Conservation (phyloP, 2,888 invertebrate species). For the Neoascia interrupta region DNA sequence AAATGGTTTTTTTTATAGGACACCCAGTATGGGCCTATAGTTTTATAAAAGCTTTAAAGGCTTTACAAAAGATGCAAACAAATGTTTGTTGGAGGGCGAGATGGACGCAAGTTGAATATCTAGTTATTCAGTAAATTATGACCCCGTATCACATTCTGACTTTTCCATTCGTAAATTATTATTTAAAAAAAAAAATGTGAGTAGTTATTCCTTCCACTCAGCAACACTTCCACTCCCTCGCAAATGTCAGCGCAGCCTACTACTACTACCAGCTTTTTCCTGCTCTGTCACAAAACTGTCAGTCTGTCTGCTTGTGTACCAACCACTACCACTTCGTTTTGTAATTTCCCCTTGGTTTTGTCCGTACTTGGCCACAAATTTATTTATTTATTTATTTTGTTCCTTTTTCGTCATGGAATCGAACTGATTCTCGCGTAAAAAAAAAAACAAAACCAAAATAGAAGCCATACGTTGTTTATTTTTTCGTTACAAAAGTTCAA, state of each 20-base stretch:
- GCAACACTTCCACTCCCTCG: slow-evolving; percentile 29
- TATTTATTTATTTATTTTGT: slow-evolving; percentile 57
- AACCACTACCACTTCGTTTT: slow-evolving; percentile 17
- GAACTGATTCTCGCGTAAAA: slow-evolving; percentile 39
- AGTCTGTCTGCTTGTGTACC: slow-evolving; percentile 8
- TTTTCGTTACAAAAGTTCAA: slow-evolving; percentile 48
- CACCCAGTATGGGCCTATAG: too few relatives aligned
- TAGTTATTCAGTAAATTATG: too few relatives aligned
- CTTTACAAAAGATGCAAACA: too few relatives aligned
- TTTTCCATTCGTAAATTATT: too few relatives aligned
- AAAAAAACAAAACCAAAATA: slow-evolving; percentile 48
- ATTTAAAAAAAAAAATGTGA: too few relatives aligned
- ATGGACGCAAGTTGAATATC: too few relatives aligned
- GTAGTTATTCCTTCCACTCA: not conserved
- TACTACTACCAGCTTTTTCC: too few relatives aligned
- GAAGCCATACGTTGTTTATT: slow-evolving; percentile 66
- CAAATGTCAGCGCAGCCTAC: slow-evolving; percentile 15
- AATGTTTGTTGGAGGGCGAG: too few relatives aligned
- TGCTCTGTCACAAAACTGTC: slow-evolving; percentile 45
- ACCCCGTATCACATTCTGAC: too few relatives aligned
- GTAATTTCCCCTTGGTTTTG: slow-evolving; percentile 37
- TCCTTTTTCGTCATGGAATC: slow-evolving; percentile 37
- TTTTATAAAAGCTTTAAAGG: too few relatives aligned
- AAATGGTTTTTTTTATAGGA: too few relatives aligned
- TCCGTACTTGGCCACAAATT: slow-evolving; percentile 47